A percentile compares a stretch with the other conserved stretches of the same genome.
Conservation (phyloP, 2,797 vertebrate genomes). For the Oryzias dopingdopingensis region DNA sequence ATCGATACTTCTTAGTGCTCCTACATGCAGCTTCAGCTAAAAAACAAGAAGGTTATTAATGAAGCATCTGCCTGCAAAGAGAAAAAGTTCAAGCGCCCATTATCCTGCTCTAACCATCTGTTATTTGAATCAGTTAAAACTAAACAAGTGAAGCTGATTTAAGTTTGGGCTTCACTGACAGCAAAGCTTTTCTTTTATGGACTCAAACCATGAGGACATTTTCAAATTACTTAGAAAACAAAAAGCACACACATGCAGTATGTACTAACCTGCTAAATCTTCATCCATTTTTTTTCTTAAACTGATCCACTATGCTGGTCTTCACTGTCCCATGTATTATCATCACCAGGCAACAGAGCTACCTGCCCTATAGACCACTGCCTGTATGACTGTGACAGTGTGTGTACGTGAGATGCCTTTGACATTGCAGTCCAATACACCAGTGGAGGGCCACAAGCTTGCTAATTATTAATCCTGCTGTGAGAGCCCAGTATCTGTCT, state of each 20-base stretch:
- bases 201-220: conserved; percentile 9
- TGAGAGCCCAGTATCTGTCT: conserved; percentile 69
- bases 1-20: conserved; percentile 55
- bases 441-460: conserved; percentile 71
- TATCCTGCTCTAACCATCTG: background rate
- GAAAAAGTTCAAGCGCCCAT: background rate
- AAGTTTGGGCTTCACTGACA: background rate
- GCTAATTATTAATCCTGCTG: conserved; percentile 81
- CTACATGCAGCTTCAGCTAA: conserved; percentile 63
- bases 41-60: conserved; percentile 13
- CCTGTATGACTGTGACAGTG: conserved; percentile 27
- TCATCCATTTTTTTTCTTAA: conserved; percentile 69
- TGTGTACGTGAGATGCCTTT: conserved; percentile 37
- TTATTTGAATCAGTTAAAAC: background rate
- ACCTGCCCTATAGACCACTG: conserved; percentile 45
- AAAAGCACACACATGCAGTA: conserved; percentile 58
- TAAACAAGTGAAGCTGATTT: background rate
- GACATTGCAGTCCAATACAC: conserved; percentile 70
- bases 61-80: conserved; percentile 12
- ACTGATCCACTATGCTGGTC: conserved; percentile 53
- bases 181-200: background rate
- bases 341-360: conserved; percentile 68
- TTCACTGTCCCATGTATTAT: conserved; percentile 41
- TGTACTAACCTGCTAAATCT: conserved; percentile 66
- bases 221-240: conserved; percentile 27